phyloP scores from a whole-genome alignment of 37 sponge, comb jelly and placozoan genomes.

The Beroe forskalii region DNA sequence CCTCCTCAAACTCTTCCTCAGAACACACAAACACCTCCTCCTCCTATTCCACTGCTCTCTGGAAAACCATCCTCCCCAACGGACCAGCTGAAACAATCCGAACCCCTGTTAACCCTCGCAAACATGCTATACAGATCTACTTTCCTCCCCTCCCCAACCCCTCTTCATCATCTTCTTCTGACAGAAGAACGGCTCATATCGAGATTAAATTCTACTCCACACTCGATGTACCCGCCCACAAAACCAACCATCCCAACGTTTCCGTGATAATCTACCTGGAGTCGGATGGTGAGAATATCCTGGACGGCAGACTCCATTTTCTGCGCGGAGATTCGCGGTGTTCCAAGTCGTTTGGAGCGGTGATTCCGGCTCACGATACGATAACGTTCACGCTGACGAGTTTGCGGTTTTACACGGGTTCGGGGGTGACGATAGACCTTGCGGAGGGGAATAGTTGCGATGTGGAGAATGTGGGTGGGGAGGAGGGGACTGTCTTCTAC shows the following conservation, averaged over 20 bases:
- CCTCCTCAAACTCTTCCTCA: not conserved
- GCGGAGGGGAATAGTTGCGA: not conserved
- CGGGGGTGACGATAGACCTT: not conserved
- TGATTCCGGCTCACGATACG: not conserved
- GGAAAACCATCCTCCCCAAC: not conserved
- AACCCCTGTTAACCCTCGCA: not conserved
- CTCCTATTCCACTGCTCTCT: not conserved
- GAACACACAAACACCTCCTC: not conserved
- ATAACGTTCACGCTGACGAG: not conserved
- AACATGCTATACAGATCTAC: not conserved
- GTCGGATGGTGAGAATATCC: not conserved
- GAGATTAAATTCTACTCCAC: not conserved
- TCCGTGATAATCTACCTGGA: not conserved
- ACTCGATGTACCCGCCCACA: not conserved
- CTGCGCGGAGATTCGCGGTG: not conserved
- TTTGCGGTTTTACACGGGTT: not conserved
- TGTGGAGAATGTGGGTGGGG: not conserved
- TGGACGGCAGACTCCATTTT: not conserved
- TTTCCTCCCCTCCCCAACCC: not conserved
- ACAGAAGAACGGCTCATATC: not conserved
- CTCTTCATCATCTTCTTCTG: not conserved
- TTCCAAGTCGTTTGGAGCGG: not conserved
- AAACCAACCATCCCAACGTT: not conserved
- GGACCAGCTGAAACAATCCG: not conserved
- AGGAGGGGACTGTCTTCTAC: not conserved